These are phyloP conservation scores for Macquaria australasica DNA, from an alignment of 2,113 vertebrate genomes.

Conservation along the genomic window DNA sequence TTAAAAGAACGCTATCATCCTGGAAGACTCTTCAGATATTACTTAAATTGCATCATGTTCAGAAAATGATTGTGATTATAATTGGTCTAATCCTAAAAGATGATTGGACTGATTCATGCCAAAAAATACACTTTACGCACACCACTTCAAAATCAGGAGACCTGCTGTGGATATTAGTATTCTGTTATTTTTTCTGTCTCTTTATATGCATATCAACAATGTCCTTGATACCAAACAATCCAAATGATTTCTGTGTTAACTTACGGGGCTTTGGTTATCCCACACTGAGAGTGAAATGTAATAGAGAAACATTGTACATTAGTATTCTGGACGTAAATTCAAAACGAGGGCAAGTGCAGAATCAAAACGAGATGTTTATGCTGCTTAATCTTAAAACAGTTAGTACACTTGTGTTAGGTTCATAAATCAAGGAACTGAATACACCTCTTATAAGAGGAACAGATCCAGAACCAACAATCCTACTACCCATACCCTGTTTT, in stretches of 20 bases:
- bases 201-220: background rate
- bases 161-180: background rate
- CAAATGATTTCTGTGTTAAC: background rate
- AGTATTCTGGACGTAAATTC: constrained; percentile 8
- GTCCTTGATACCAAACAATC: constrained; percentile 22
- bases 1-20: background rate
- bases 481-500: background rate
- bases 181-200: background rate
- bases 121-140: background rate
- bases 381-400: constrained; percentile 12
- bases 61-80: constrained; percentile 24
- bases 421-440: constrained; percentile 40
- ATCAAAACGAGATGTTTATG: constrained; percentile 34
- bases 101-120: constrained; percentile 8
- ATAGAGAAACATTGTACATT: constrained; percentile 6
- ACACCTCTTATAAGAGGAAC: constrained; percentile 10
- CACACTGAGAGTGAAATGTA: background rate
- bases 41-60: constrained; percentile 5
- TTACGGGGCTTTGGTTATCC: background rate
- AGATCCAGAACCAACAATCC: background rate
- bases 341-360: background rate
- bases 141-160: constrained; percentile 6
- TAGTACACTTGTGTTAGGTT: constrained; percentile 11
- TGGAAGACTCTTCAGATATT: background rate
- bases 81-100: constrained; percentile 23